Evolutionary conservation across 2,113 vertebrate species (phyloP).

Genomic region (Semicossyphus pulcher): DNA sequence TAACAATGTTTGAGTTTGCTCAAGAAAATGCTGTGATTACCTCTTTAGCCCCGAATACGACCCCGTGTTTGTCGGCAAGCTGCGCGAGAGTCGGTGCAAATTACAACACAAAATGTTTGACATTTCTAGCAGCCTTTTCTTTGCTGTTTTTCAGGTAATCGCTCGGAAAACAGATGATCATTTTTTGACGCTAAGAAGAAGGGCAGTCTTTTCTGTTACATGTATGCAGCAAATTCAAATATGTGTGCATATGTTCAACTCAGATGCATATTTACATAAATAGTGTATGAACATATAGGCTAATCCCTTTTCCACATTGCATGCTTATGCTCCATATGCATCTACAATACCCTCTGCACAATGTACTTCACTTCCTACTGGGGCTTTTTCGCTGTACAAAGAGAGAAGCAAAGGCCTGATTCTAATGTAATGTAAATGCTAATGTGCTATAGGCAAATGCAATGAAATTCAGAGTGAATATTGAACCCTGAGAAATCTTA

Average conservation of each 20-base stretch:
- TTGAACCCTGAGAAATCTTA: background rate
- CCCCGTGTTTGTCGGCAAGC: background rate
- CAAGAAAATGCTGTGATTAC: constrained; percentile 71
- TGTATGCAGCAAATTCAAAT: background rate
- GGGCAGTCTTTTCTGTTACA: background rate
- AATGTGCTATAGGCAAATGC: constrained; percentile 2
- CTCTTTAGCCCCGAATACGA: constrained; percentile 55
- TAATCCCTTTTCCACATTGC: constrained; percentile 31
- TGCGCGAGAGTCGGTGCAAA: constrained; percentile 1
- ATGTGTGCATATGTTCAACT: background rate
- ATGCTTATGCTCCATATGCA: constrained; percentile 17
- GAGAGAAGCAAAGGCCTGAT: background rate
- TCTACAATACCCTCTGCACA: background rate
- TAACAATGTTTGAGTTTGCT: constrained; percentile 68
- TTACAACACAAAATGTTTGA: background rate
- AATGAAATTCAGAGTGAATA: background rate
- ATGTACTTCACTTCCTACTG: background rate
- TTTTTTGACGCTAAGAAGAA: background rate
- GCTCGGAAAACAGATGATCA: background rate
- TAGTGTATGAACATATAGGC: background rate
- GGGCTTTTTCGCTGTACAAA: background rate
- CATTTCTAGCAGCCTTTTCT: constrained; percentile 12
- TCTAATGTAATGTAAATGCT: constrained; percentile 5
- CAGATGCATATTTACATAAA: background rate
- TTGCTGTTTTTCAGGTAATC: background rate